Conservation (phyloP, 2,888 invertebrate genomes). For the Penaeus monodon region DNA sequence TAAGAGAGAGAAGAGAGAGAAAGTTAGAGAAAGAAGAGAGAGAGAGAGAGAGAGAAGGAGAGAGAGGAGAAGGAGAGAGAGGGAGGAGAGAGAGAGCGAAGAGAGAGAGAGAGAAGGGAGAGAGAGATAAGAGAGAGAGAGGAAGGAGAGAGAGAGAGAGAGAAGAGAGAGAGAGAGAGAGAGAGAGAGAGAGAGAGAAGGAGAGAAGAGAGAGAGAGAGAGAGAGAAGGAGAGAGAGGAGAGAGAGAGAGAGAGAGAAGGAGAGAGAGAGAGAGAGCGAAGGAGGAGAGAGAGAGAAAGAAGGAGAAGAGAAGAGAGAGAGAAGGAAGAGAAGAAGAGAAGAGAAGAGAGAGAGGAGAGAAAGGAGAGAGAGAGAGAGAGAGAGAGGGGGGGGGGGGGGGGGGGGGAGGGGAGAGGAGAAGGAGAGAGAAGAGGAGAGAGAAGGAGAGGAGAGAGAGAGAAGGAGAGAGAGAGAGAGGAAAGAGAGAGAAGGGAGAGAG, state of each 20-base stretch:
- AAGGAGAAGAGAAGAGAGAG: not conserved
- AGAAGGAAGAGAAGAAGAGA: too few relatives aligned
- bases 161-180: not conserved
- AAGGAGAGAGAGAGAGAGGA: slow-evolving; percentile 9
- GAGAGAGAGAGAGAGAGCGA: not conserved
- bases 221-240: not conserved
- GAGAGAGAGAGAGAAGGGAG: too few relatives aligned
- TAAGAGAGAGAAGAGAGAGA: not conserved
- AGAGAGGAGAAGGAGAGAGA: not conserved
- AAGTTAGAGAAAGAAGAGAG: not conserved
- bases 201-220: slow-evolving; percentile 5
- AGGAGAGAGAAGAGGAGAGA: not conserved
- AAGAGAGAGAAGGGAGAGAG: not conserved
- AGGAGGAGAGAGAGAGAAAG: not conserved
- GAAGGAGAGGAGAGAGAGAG: not conserved
- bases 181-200: not conserved
- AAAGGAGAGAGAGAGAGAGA: too few relatives aligned
- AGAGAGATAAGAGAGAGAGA: too few relatives aligned
- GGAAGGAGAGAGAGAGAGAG: not conserved
- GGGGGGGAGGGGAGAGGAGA: not conserved
- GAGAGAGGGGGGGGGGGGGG: not conserved
- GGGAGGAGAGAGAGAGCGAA: not conserved
- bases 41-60: not conserved
- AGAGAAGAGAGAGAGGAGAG: too few relatives aligned
- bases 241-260: slow-evolving; percentile 17